These are phyloP conservation scores for Orestias chungarensis DNA, from an alignment of 2,797 vertebrate genomes.

Conservation along the genomic window DNA sequence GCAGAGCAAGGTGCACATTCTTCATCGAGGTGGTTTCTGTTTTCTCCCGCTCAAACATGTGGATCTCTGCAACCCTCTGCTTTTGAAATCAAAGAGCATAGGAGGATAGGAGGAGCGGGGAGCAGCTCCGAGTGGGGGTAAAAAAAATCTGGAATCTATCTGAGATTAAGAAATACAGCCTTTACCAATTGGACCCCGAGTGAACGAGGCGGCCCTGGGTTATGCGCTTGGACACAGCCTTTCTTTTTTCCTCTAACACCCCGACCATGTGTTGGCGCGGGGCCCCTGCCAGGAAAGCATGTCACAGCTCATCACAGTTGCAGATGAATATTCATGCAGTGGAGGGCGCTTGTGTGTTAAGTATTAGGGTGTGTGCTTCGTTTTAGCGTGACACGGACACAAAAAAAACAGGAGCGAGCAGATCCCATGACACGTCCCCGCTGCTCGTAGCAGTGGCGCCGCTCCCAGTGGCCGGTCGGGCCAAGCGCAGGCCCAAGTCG, in stretches of 20 bases:
- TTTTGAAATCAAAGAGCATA: conserved; percentile 56
- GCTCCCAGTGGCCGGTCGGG: conserved; percentile 53
- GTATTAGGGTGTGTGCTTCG: conserved; percentile 54
- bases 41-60: conserved; percentile 34
- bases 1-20: conserved; percentile 45
- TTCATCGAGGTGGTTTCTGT: conserved; percentile 18
- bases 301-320: conserved; percentile 83
- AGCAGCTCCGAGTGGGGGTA: conserved; percentile 50
- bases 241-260: conserved; percentile 72
- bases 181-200: conserved; percentile 67
- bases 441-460: conserved; percentile 48
- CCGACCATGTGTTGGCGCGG: conserved; percentile 76
- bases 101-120: conserved; percentile 52
- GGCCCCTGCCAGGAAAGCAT: conserved; percentile 76
- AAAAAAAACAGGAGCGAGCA: conserved; percentile 10
- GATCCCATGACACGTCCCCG: conserved; percentile 33
- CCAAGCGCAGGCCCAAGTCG: conserved; percentile 56
- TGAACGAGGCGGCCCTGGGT: conserved; percentile 73
- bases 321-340: conserved; percentile 82
- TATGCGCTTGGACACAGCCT: conserved; percentile 78
- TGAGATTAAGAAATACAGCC: conserved; percentile 71
- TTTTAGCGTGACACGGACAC: conserved; percentile 27
- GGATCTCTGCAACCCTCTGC: conserved; percentile 26
- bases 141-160: conserved; percentile 70
- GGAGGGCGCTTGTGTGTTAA: conserved; percentile 61